These are phyloP conservation scores for Heliopora coerulea DNA, from an alignment of 92 coral and sea anemone species.

Conservation along the genomic window DNA sequence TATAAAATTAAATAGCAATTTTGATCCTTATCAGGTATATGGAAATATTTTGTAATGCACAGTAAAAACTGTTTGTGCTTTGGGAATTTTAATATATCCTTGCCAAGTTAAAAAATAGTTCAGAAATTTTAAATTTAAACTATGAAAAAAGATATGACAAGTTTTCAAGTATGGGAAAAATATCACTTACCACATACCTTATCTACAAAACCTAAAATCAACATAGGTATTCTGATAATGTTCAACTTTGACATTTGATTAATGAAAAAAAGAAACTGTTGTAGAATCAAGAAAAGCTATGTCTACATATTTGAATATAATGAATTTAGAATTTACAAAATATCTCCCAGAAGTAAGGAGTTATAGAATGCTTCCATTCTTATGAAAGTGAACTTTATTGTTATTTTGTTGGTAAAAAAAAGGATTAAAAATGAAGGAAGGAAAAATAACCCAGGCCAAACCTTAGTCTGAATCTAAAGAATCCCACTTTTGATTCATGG, in stretches of 20 bases:
- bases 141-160: constrained; percentile 33
- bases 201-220: not conserved
- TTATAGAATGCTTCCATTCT: not conserved
- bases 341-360: not conserved
- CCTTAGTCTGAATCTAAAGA: constrained; percentile 42
- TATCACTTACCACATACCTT: not conserved
- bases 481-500: constrained; percentile 52
- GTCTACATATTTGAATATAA: not conserved
- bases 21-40: too few relatives aligned
- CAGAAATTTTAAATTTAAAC: not conserved
- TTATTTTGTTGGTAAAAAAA: constrained; percentile 20
- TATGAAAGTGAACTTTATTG: not conserved
- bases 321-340: not conserved
- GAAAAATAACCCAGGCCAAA: constrained; percentile 49
- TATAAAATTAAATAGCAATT: too few relatives aligned
- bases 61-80: too few relatives aligned
- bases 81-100: not conserved
- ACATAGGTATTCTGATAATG: not conserved
- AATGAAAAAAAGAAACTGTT: too few relatives aligned
- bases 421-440: constrained; percentile 39
- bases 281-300: too few relatives aligned
- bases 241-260: too few relatives aligned
- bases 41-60: not conserved
- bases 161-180: not conserved
- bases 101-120: not conserved